Conservation (phyloP, 2,113 vertebrate species). For the Cavia aperea region DNA sequence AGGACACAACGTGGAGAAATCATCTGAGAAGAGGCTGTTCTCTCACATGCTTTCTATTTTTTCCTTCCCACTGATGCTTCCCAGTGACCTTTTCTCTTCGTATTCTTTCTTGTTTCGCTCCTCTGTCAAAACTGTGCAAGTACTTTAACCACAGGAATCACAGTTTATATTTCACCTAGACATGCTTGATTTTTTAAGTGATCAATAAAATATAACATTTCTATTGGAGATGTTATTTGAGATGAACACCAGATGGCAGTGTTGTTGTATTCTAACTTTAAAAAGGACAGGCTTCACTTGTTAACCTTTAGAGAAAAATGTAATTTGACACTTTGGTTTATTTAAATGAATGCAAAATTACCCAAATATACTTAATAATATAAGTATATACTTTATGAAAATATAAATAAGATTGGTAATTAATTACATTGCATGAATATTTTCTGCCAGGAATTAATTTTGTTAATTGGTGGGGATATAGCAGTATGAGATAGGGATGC, state of each 20-base stretch:
- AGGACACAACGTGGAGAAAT: background rate
- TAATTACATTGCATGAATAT: background rate
- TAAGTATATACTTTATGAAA: background rate
- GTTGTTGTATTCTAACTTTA: constrained; percentile 48
- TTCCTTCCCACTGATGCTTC: background rate
- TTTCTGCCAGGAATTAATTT: constrained; percentile 22
- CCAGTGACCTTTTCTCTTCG: background rate
- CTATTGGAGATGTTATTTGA: background rate
- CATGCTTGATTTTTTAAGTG: background rate
- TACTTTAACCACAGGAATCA: background rate
- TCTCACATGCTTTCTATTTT: background rate
- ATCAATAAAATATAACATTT: background rate
- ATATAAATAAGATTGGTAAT: constrained; percentile 15
- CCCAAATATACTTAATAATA: constrained; percentile 17
- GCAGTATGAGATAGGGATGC: background rate
- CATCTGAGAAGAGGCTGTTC: background rate
- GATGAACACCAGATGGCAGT: constrained; percentile 74
- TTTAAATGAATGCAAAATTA: constrained; percentile 35
- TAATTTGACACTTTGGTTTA: background rate
- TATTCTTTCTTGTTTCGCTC: background rate
- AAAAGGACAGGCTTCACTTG: background rate
- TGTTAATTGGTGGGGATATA: constrained; percentile 11
- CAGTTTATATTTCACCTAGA: background rate
- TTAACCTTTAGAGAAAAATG: constrained; percentile 3
- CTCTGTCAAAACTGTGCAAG: background rate